Evolutionary conservation across 2,113 vertebrate species (phyloP).

Genomic region (Charina bottae): DNA sequence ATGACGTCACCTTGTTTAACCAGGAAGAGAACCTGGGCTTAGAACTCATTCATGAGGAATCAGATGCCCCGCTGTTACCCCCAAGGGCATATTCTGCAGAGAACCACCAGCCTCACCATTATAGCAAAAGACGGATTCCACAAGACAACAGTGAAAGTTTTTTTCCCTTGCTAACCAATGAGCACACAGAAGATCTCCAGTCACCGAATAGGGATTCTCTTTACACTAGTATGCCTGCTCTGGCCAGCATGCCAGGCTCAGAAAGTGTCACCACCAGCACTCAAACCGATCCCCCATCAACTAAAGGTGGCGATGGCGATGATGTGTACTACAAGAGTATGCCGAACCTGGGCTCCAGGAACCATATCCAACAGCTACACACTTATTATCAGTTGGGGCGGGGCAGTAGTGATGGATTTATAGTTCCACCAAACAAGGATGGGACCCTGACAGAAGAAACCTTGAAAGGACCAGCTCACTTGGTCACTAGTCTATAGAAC

Average conservation of each 20-base stretch:
- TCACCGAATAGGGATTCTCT: constrained; percentile 93
- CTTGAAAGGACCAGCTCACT: constrained; percentile 86
- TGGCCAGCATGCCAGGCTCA: constrained; percentile 80
- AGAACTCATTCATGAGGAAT: constrained; percentile 94
- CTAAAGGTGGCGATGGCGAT: constrained; percentile 86
- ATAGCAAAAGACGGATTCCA: constrained; percentile 84
- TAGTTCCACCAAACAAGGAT: constrained; percentile 91
- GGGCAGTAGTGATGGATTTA: constrained; percentile 96
- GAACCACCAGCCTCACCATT: constrained; percentile 84
- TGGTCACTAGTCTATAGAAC: constrained; percentile 98
- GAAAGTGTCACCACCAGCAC: constrained; percentile 80
- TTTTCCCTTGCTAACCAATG: constrained; percentile 92
- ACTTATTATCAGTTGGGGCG: constrained; percentile 96
- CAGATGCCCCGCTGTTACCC: constrained; percentile 87
- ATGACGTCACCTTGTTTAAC: constrained; percentile 86
- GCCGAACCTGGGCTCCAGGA: constrained; percentile 95
- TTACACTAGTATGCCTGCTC: constrained; percentile 93
- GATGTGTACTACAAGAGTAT: constrained; percentile 99
- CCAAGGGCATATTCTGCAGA: constrained; percentile 83
- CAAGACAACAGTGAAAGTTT: constrained; percentile 98
- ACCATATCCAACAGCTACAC: constrained; percentile 93
- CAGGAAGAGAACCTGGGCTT: constrained; percentile 91
- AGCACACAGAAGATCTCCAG: constrained; percentile 89
- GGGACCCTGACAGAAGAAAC: constrained; percentile 82
- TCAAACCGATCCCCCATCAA: constrained; percentile 82